Conservation (phyloP, 2,888 invertebrate species). For the Pecten maximus region DNA sequence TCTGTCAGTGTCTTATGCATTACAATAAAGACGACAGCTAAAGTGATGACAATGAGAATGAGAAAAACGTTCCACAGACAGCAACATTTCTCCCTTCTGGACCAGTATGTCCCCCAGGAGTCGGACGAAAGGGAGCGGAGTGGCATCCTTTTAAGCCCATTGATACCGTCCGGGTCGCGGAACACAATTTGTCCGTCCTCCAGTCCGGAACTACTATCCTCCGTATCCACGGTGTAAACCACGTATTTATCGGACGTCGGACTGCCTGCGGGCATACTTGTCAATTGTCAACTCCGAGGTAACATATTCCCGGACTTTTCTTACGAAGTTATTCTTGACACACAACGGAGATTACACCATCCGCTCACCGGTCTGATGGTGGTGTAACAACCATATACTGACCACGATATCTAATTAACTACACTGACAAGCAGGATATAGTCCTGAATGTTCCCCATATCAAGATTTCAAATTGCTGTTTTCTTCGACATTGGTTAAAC, state of each 20-base stretch:
- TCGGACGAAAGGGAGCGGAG: conserved; percentile 42
- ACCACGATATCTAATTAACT: background rate
- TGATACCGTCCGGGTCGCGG: conserved; percentile 42
- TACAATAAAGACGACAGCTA: conserved; percentile 38
- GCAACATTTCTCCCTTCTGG: conserved; percentile 51
- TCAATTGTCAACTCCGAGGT: background rate
- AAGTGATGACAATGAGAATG: conserved; percentile 35
- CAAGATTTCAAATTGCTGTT: background rate
- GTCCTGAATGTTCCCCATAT: background rate
- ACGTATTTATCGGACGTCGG: conserved; percentile 53
- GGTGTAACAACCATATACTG: background rate
- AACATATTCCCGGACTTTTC: background rate
- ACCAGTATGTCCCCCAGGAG: conserved; percentile 50
- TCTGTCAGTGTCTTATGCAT: background rate
- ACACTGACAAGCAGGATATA: background rate
- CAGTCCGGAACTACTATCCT: conserved; percentile 46
- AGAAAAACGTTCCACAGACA: conserved; percentile 52
- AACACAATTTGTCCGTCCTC: conserved; percentile 55
- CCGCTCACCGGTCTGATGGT: background rate
- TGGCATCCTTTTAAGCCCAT: conserved; percentile 33
- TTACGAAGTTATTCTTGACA: background rate
- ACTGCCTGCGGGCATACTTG: conserved; percentile 48
- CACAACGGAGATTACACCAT: background rate
- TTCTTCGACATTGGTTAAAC: background rate
- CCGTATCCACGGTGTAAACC: conserved; percentile 52